phyloP scores from a whole-genome alignment of 2,113 vertebrate genomes.

The Corythoichthys haematopterus region DNA sequence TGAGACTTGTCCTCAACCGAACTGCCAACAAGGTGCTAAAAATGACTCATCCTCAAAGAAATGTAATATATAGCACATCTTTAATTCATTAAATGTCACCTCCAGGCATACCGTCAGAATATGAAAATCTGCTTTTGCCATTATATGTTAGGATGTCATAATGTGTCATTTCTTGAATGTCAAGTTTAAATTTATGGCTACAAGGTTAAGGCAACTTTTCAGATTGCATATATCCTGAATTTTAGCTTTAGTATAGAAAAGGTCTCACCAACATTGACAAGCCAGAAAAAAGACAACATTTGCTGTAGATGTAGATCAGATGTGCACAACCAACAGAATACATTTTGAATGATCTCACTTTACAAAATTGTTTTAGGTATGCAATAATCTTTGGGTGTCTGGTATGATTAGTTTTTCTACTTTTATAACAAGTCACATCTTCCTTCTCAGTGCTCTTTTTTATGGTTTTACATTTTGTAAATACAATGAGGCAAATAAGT shows the following conservation, averaged over 20 bases:
- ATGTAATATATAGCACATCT: constrained; percentile 8
- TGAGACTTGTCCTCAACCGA: constrained; percentile 3
- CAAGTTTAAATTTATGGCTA: constrained; percentile 27
- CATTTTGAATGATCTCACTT: no score
- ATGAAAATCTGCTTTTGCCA: constrained; percentile 18
- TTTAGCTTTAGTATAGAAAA: constrained; percentile 6
- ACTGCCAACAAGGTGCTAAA: constrained; percentile 9
- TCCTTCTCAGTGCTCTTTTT: no score
- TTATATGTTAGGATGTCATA: constrained; percentile 30
- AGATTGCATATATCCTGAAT: constrained; percentile 21
- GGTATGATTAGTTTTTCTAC: no score
- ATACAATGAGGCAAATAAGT: no score
- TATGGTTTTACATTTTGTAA: no score
- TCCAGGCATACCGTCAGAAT: constrained; percentile 24
- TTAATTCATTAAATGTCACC: constrained; percentile 23
- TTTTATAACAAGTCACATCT: no score
- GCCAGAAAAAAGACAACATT: neutral
- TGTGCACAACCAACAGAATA: no score
- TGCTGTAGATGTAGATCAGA: no score
- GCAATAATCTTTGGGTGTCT: no score
- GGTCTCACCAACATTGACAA: constrained; percentile 8
- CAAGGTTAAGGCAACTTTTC: constrained; percentile 27
- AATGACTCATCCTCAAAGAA: constrained; percentile 15
- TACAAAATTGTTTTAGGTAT: no score
- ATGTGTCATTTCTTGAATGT: constrained; percentile 14